phyloP scores from a whole-genome alignment of 1,140 invertebrate genomes.

The Drosophila aff. region DNA sequence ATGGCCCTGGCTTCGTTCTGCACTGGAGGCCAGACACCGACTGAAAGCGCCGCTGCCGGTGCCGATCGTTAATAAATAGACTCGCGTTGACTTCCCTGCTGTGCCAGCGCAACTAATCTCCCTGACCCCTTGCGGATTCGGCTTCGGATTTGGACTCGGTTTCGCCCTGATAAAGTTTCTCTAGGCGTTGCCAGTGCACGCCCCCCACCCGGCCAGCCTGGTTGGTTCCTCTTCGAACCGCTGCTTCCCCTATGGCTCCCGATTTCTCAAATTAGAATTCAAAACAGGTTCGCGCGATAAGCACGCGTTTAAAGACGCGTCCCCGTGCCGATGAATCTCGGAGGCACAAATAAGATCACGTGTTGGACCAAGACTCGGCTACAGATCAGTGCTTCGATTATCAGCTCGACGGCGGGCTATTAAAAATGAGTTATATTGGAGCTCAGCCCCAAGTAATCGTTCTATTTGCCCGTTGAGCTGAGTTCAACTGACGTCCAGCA shows the following conservation, averaged over 20 bases:
- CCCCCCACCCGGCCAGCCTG: neutral
- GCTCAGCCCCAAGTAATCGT: neutral
- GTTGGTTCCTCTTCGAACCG: neutral
- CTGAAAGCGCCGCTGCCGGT: slow-evolving; percentile 34
- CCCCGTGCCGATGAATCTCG: slow-evolving; percentile 43
- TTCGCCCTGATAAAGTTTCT: slow-evolving; percentile 57
- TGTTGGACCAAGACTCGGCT: slow-evolving; percentile 48
- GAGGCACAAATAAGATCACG: slow-evolving; percentile 68
- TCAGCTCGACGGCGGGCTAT: slow-evolving; percentile 12
- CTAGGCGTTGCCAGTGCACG: slow-evolving; percentile 10
- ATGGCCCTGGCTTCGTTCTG: slow-evolving; percentile 31
- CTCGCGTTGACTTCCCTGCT: slow-evolving; percentile 22
- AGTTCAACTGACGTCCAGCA: slow-evolving; percentile 11
- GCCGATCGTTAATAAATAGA: slow-evolving; percentile 34
- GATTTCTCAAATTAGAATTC: slow-evolving; percentile 45
- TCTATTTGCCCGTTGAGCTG: neutral
- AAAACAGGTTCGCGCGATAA: slow-evolving; percentile 62
- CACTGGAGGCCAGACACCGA: slow-evolving; percentile 33
- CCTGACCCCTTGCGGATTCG: slow-evolving; percentile 56
- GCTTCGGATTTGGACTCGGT: slow-evolving; percentile 27
- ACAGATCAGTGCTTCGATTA: slow-evolving; percentile 28
- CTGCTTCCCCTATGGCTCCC: neutral
- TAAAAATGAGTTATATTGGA: slow-evolving; percentile 10
- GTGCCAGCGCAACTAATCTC: slow-evolving; percentile 29
- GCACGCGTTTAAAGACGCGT: slow-evolving; percentile 61